Evolutionary conservation across 2,888 invertebrate genomes (phyloP).

Genomic region (Oligia fasciuncula): DNA sequence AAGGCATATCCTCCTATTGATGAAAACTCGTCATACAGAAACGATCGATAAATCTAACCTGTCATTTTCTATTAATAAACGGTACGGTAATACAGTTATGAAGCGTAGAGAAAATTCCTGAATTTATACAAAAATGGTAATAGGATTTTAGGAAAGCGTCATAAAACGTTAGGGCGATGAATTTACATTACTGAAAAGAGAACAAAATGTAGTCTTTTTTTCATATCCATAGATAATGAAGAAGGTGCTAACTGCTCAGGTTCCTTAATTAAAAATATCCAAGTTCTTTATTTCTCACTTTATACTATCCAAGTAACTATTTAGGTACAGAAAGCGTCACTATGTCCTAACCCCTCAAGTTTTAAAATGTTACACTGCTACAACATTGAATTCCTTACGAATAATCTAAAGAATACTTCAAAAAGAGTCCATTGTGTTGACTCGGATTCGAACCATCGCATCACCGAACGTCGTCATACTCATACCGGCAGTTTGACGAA

Average conservation of each 20-base stretch:
- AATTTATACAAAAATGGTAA: conserved; percentile 5
- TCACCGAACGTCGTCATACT: too few species aligned
- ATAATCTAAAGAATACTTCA: too few species aligned
- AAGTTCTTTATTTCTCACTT: neutral
- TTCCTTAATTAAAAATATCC: neutral
- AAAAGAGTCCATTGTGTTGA: too few species aligned
- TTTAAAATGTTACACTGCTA: too few species aligned
- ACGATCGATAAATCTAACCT: conserved; percentile 53
- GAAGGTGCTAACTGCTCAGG: neutral
- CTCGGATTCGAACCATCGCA: too few species aligned
- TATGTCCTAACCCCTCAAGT: too few species aligned
- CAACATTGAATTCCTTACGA: too few species aligned
- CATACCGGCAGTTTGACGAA: too few species aligned
- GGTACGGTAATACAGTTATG: conserved; percentile 21
- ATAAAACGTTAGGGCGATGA: neutral
- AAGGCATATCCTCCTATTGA: conserved; percentile 42
- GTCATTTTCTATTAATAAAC: conserved; percentile 41
- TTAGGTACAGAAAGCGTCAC: too few species aligned
- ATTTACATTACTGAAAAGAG: neutral
- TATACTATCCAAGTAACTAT: neutral
- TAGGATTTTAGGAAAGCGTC: neutral
- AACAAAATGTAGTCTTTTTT: neutral
- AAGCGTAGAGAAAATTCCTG: neutral
- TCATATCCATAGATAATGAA: neutral
- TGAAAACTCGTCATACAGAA: conserved; percentile 38